Conservation (phyloP, 2,888 invertebrate species). For the Harmothoe impar region DNA sequence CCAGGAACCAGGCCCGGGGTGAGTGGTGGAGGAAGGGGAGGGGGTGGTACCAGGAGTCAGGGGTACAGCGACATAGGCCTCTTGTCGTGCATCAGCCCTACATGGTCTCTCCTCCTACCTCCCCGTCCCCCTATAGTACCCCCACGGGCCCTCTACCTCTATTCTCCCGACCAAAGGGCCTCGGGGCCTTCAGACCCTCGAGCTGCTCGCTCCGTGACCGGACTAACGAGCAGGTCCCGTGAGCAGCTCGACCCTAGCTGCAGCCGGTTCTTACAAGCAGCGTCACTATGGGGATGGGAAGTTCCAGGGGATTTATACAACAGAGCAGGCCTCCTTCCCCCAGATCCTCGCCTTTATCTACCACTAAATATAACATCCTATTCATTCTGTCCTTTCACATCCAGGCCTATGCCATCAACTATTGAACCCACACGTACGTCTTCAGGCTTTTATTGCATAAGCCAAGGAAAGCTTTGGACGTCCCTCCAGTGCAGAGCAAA, state of each 20-base stretch:
- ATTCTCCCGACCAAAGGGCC: slow-evolving; percentile 21
- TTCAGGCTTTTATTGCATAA: neutral
- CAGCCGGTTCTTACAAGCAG: neutral
- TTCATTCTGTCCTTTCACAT: neutral
- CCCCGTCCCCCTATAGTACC: neutral
- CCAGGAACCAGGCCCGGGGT: neutral
- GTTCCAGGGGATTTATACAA: slow-evolving; percentile 17
- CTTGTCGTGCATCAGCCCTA: neutral
- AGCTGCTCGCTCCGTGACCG: neutral
- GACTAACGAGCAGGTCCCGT: slow-evolving; percentile 16
- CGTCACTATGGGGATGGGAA: slow-evolving; percentile 11
- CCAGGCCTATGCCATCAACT: neutral
- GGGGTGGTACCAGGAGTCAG: slow-evolving; percentile 8
- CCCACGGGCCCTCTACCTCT: neutral
- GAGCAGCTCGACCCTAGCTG: neutral
- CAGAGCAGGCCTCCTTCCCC: neutral
- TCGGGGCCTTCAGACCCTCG: neutral
- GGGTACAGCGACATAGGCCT: neutral
- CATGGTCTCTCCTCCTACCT: neutral
- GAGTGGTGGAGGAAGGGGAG: neutral
- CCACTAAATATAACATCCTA: no score
- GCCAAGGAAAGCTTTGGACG: neutral
- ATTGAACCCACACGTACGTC: slow-evolving; percentile 9
- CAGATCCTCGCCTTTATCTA: neutral
- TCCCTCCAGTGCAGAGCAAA: neutral